Conservation (phyloP, 2,797 vertebrate species). For the Gymnoscopelus braueri region DNA sequence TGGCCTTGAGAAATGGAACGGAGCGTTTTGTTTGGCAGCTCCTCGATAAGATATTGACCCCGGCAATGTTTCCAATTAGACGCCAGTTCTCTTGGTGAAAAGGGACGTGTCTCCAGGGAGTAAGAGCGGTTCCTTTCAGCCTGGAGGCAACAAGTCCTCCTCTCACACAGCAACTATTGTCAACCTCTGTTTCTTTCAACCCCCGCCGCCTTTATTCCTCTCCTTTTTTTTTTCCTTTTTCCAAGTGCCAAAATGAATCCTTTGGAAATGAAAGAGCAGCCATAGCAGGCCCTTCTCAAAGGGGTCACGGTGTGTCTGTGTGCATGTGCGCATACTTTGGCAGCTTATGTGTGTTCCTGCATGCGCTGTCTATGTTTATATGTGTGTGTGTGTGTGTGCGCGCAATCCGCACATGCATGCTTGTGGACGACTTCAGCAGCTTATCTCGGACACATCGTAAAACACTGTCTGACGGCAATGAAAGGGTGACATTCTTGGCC, state of each 20-base stretch:
- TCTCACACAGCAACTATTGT: slow-evolving; percentile 62
- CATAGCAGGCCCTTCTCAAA: slow-evolving; percentile 42
- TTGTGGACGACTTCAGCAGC: not conserved
- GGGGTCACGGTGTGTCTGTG: slow-evolving; percentile 25
- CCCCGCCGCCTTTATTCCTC: no score
- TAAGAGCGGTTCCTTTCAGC: slow-evolving; percentile 44
- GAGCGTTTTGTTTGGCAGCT: slow-evolving; percentile 51
- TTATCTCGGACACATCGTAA: not conserved
- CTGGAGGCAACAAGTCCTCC: slow-evolving; percentile 44
- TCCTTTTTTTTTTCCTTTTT: slow-evolving; percentile 14
- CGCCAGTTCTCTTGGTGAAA: slow-evolving; percentile 46
- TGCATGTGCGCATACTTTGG: slow-evolving; percentile 17
- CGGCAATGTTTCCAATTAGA: slow-evolving; percentile 66
- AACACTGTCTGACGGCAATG: slow-evolving; percentile 1
- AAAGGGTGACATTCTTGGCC: slow-evolving; percentile 7
- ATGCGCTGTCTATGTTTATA: no score
- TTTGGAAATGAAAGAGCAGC: slow-evolving; percentile 59
- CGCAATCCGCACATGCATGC: not conserved
- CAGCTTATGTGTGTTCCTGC: slow-evolving; percentile 45
- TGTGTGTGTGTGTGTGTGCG: not conserved
- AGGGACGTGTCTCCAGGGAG: slow-evolving; percentile 45
- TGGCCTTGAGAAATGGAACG: slow-evolving; percentile 42
- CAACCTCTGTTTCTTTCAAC: slow-evolving; percentile 30
- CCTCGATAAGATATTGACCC: slow-evolving; percentile 55
- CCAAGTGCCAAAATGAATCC: slow-evolving; percentile 53